Evolutionary conservation across 2,113 vertebrate species (phyloP).

Genomic region (Eptatretus burgeri): DNA sequence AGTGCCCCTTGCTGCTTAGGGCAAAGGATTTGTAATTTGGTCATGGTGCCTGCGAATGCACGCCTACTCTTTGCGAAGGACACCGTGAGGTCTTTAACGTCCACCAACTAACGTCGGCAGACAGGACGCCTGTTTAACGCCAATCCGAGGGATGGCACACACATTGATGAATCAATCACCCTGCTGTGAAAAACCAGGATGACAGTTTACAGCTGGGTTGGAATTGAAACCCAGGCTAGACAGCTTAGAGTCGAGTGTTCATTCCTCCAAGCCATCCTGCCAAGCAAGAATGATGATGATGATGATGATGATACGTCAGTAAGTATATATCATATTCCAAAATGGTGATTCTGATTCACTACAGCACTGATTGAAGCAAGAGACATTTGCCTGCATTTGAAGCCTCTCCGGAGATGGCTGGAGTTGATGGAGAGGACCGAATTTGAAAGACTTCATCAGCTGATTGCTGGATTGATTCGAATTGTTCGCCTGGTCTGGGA

Average conservation of each 20-base stretch:
- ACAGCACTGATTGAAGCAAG: conserved; percentile 38
- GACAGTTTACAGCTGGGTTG: too few species aligned
- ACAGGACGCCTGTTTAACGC: too few species aligned
- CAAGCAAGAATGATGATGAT: background rate
- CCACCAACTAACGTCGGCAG: too few species aligned
- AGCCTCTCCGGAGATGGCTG: conserved; percentile 24
- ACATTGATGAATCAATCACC: too few species aligned
- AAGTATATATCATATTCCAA: background rate
- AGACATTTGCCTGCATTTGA: conserved; percentile 34
- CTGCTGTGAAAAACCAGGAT: too few species aligned
- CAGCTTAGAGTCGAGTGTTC: background rate
- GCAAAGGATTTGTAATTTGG: too few species aligned
- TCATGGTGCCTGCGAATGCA: too few species aligned
- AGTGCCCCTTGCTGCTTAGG: too few species aligned
- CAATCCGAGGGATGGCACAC: too few species aligned
- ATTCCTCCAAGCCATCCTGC: background rate
- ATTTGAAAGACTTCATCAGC: conserved; percentile 28
- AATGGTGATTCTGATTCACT: conserved; percentile 7
- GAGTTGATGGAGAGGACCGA: conserved; percentile 29
- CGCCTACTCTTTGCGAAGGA: too few species aligned
- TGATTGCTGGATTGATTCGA: conserved; percentile 36
- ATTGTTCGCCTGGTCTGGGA: conserved; percentile 46
- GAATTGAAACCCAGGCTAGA: too few species aligned
- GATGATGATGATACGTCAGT: background rate
- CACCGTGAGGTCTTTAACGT: too few species aligned